phyloP scores from a whole-genome alignment of 2,113 vertebrate species.

The Grallaria varia region DNA sequence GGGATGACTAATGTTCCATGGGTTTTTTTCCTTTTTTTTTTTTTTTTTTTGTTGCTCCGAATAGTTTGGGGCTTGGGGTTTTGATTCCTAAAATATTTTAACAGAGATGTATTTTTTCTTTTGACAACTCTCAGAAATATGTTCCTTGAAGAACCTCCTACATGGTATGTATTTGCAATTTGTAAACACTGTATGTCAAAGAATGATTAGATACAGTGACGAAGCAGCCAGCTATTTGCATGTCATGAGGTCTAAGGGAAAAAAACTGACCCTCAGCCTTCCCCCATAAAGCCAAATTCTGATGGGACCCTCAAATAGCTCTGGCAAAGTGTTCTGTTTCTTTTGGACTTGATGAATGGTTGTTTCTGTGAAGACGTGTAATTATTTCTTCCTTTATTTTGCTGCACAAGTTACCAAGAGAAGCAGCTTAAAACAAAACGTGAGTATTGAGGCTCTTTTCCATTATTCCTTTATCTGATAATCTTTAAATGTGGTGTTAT shows the following conservation, averaged over 20 bases:
- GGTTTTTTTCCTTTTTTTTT: no score
- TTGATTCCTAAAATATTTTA: background rate
- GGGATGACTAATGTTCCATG: background rate
- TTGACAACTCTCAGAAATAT: slow-evolving; percentile 6
- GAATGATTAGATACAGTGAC: slow-evolving; percentile 42
- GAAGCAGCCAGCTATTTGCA: slow-evolving; percentile 58
- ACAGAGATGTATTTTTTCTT: background rate
- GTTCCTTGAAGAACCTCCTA: slow-evolving; percentile 62
- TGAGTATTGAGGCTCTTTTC: slow-evolving; percentile 63
- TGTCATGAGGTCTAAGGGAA: slow-evolving; percentile 66
- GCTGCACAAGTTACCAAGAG: slow-evolving; percentile 27
- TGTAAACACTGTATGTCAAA: slow-evolving; percentile 57
- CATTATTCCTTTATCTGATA: background rate
- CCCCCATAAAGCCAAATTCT: slow-evolving; percentile 47
- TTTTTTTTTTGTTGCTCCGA: background rate
- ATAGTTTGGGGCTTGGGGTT: background rate
- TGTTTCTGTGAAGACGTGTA: slow-evolving; percentile 25
- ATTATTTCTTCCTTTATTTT: slow-evolving; percentile 41
- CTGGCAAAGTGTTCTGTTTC: slow-evolving; percentile 26
- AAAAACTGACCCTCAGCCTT: slow-evolving; percentile 57
- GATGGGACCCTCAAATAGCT: slow-evolving; percentile 53
- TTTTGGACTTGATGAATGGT: slow-evolving; percentile 48
- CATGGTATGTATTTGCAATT: slow-evolving; percentile 26
- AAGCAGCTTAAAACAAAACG: slow-evolving; percentile 49
- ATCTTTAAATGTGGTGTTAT: background rate